Percentiles rank a stretch among this genome's conserved stretches.
Conservation (phyloP, 2,113 vertebrate genomes). For the Scytalopus superciliaris region DNA sequence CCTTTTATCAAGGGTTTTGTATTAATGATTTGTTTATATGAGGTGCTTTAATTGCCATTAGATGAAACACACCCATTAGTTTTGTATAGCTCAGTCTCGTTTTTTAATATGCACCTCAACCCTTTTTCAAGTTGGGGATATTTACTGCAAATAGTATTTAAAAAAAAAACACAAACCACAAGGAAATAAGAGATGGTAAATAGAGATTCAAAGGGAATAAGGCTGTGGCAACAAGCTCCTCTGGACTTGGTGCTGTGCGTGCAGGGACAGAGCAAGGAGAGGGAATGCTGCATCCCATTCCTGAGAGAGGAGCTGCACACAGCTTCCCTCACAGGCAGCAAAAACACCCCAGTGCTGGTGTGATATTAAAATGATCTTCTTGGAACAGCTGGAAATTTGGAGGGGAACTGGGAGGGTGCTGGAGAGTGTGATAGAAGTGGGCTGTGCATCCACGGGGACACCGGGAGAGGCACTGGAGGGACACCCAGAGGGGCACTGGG, state of each 20-base stretch:
- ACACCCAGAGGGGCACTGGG: no score
- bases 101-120: background rate
- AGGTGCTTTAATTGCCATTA: background rate
- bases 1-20: background rate
- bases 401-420: background rate
- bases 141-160: background rate
- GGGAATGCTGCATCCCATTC: background rate
- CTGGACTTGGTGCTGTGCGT: fast-evolving
- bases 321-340: background rate
- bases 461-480: no score
- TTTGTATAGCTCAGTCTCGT: background rate
- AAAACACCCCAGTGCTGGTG: background rate
- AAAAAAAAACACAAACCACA: background rate
- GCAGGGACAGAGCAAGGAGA: background rate
- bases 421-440: background rate
- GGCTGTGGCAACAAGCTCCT: fast-evolving
- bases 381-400: background rate
- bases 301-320: background rate
- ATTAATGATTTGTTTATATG: background rate
- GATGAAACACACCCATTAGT: background rate
- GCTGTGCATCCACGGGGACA: background rate
- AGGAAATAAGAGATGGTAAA: background rate
- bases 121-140: background rate
- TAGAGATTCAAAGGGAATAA: background rate
- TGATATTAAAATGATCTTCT: fast-evolving